Evolutionary conservation across 2,797 vertebrate species (phyloP).

Genomic region (Kryptopterus vitreolus): DNA sequence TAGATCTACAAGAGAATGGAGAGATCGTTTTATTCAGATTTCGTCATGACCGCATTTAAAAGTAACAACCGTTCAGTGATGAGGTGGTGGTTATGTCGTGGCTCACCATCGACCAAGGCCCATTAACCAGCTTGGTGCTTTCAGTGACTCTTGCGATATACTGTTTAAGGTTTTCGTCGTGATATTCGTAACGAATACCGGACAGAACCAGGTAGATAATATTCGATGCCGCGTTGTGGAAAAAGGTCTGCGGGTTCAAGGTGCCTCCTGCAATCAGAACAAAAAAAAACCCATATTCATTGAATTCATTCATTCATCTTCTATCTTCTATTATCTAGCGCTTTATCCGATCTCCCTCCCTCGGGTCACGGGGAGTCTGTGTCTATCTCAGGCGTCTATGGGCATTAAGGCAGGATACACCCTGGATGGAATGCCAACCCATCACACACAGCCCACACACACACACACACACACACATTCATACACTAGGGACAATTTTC

Average conservation of each 20-base stretch:
- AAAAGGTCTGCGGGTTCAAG: slow-evolving; percentile 63
- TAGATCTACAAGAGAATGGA: slow-evolving; percentile 61
- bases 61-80: not conserved
- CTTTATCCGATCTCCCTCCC: too few relatives aligned
- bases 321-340: too few relatives aligned
- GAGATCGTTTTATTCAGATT: not conserved
- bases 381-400: too few relatives aligned
- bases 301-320: too few relatives aligned
- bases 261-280: slow-evolving; percentile 23
- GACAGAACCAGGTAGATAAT: slow-evolving; percentile 73
- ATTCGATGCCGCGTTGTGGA: slow-evolving; percentile 67
- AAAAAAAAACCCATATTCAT: not conserved
- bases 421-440: too few relatives aligned
- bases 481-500: too few relatives aligned
- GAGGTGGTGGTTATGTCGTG: not conserved
- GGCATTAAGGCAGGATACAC: too few relatives aligned
- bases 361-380: too few relatives aligned
- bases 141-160: slow-evolving; percentile 42
- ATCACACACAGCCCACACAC: too few relatives aligned
- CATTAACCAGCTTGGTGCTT: slow-evolving; percentile 65
- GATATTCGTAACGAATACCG: slow-evolving; percentile 66
- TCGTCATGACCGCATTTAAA: not conserved
- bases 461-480: too few relatives aligned
- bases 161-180: slow-evolving; percentile 58
- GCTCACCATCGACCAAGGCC: slow-evolving; percentile 73